Evolutionary conservation across 53 echinoderm and acorn worm genomes (phyloP).

Genomic region (Echinometra lucunter): DNA sequence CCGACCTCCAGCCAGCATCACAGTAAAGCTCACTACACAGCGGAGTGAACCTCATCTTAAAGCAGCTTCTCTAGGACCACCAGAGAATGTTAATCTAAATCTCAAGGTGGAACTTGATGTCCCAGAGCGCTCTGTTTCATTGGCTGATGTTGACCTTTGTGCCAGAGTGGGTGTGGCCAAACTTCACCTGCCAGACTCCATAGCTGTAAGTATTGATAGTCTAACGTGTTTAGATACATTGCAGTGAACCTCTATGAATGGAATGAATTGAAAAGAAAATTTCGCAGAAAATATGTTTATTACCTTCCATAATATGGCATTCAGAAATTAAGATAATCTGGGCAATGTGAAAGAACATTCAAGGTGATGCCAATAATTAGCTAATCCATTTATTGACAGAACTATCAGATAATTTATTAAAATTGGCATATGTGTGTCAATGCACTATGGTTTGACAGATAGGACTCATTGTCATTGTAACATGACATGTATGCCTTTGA

Average conservation of each 20-base stretch:
- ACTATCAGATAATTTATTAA: too few relatives aligned
- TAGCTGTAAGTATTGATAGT: constrained; percentile 69
- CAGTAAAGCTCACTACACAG: constrained; percentile 32
- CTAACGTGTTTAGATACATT: neutral
- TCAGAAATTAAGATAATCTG: neutral
- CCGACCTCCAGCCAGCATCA: neutral
- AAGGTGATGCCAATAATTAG: too few relatives aligned
- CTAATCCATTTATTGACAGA: too few relatives aligned
- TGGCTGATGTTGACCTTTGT: constrained; percentile 75
- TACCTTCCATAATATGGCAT: neutral
- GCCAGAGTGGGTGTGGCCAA: constrained; percentile 86
- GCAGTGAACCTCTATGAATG: neutral
- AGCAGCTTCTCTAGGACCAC: constrained; percentile 52
- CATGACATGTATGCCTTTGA: neutral
- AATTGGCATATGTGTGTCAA: too few relatives aligned
- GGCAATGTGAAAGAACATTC: neutral
- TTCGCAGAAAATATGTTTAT: neutral
- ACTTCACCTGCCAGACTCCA: constrained; percentile 79
- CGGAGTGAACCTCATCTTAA: constrained; percentile 37
- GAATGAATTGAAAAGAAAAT: neutral
- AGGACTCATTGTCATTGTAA: too few relatives aligned
- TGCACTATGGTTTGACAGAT: too few relatives aligned
- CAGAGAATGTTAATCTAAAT: constrained; percentile 78
- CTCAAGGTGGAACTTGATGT: constrained; percentile 89
- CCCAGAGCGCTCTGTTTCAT: constrained; percentile 77